Base-by-base conservation (phyloP, 2,113 vertebrate genomes). In the Spea bombifrons region DNA sequence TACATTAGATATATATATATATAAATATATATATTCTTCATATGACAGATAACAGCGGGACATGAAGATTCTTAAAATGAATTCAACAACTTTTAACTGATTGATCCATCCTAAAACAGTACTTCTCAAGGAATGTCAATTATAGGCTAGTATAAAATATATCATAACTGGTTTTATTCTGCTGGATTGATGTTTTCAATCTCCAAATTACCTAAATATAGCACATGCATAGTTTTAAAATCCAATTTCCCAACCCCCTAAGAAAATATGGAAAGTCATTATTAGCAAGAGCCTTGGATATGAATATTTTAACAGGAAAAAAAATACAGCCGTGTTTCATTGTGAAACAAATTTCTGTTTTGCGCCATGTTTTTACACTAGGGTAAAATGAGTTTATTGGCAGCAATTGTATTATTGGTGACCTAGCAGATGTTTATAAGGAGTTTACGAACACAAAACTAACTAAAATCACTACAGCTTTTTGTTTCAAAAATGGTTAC, bases 401-500 rank as follows among this genome's bases (percentile, higher is more conserved):
- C 66, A 68, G 66, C 66, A 46, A 5, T 68, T 3, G 13, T 15
- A 47, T 46, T 68, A 12, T 9, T 46, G 2, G 66, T 10, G 66
- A 5, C 44, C 66, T 17, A 48, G 45, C 66, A 68, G 45, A 68
- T 48, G 66, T 68, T 68, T 68, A 46, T 68, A 68, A 47, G 46
- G 45, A 46, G 45, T 6, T 66, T 66, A 66, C 16, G 0, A 66
- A 43, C 64, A 30, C 64, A 66, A 66, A 66, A 30, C 30, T 30
- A 30, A 30, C 30, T 30, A 30, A 30, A 30, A 30, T 30, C 30
- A 30, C 30, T 30, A 30, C 30, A 30, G 30, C 30, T 30, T 30
- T 30, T 30, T 30, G 30, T 30, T 30, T 30, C 2, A 30, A 30
- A 30, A 30, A 30, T 30, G 30, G 30, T 30, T 30, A 30, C 30